Evolutionary conservation across 2,113 vertebrate species (phyloP).

Genomic region (Lasiurus cinereus): DNA sequence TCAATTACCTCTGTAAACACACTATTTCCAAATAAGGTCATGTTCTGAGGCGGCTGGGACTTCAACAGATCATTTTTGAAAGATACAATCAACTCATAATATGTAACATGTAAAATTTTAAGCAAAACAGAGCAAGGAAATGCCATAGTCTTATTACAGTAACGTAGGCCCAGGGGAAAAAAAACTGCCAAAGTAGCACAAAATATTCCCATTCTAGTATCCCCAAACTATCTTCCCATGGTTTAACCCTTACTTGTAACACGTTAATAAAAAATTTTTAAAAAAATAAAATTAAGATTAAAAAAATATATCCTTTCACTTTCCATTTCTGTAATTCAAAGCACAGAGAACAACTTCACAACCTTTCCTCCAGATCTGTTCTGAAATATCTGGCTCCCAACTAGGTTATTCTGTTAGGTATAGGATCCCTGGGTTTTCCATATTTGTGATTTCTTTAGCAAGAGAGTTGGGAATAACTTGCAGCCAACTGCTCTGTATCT

Average conservation of each 20-base stretch:
- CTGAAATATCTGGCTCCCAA: constrained; percentile 18
- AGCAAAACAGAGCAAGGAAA: constrained; percentile 50
- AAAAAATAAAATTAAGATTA: too few species aligned
- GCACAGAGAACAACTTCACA: constrained; percentile 51
- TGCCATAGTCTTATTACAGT: background rate
- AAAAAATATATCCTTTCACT: background rate
- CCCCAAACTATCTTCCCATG: constrained; percentile 30
- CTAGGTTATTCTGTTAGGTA: background rate
- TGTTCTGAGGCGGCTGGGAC: background rate
- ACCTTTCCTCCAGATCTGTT: constrained; percentile 27
- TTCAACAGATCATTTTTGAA: background rate
- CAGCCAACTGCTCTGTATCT: constrained; percentile 63
- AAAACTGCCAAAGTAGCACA: background rate
- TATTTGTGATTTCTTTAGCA: constrained; percentile 67
- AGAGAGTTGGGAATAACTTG: constrained; percentile 48
- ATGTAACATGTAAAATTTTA: background rate
- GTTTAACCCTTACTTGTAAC: background rate
- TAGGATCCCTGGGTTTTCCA: background rate
- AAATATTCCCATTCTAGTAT: background rate
- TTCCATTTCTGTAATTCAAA: constrained; percentile 56
- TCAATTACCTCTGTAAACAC: background rate
- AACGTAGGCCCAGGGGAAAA: background rate
- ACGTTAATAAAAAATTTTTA: too few species aligned
- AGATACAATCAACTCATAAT: background rate
- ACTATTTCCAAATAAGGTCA: background rate